These are phyloP conservation scores for Euplexia lucipara DNA, from an alignment of 2,888 invertebrate genomes.

Conservation along the genomic window DNA sequence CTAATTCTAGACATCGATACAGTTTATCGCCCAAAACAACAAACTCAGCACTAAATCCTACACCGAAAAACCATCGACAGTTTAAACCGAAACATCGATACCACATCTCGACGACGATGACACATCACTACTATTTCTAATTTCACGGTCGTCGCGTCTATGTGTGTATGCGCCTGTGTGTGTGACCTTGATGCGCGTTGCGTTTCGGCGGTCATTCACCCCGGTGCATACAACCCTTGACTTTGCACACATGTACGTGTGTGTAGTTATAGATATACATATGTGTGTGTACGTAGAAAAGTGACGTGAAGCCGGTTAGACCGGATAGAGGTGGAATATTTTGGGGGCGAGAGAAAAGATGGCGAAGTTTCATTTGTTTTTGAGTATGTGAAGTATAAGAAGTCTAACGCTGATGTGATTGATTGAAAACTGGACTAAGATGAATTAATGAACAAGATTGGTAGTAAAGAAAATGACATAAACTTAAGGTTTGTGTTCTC, in stretches of 20 bases:
- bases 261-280: conserved; percentile 33
- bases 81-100: conserved; percentile 34
- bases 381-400: not conserved
- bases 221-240: conserved; percentile 88
- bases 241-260: conserved; percentile 74
- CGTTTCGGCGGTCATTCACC: conserved; percentile 89
- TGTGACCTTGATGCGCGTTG: conserved; percentile 87
- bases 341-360: not conserved
- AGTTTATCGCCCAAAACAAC: not conserved
- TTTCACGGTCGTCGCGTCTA: conserved; percentile 84
- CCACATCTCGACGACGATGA: conserved; percentile 15
- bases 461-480: too few relatives aligned
- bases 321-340: conserved; percentile 33
- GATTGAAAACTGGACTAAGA: not conserved
- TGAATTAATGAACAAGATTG: not conserved
- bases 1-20: not conserved
- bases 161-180: conserved; percentile 83
- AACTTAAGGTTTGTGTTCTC: too few relatives aligned
- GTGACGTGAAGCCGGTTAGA: conserved; percentile 40
- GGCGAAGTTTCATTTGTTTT: not conserved
- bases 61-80: conserved; percentile 20
- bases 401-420: not conserved
- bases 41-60: not conserved
- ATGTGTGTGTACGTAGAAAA: conserved; percentile 44
- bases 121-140: conserved; percentile 87